These are phyloP conservation scores for Copidosoma floridanum DNA, from an alignment of 1,140 invertebrate genomes.

Conservation along the genomic window DNA sequence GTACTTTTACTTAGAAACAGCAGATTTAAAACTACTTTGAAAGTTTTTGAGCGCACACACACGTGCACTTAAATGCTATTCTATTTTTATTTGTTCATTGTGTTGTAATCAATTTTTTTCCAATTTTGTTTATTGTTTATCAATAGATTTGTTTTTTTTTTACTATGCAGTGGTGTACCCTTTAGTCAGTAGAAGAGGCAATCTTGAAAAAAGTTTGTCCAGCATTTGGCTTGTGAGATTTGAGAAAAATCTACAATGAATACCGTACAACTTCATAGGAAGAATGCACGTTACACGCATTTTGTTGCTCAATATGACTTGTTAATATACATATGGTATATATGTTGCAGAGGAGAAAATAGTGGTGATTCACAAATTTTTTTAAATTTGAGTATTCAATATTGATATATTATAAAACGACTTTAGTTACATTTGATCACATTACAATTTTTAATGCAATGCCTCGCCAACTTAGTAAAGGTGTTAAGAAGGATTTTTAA, in stretches of 20 bases:
- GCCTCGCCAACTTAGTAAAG: too few relatives aligned
- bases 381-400: too few relatives aligned
- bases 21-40: conserved; percentile 21
- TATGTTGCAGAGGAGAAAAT: neutral
- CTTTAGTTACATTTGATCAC: too few relatives aligned
- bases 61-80: too few relatives aligned
- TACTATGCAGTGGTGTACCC: neutral
- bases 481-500: too few relatives aligned
- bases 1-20: neutral
- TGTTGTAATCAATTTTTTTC: too few relatives aligned
- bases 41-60: conserved; percentile 21
- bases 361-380: conserved; percentile 10
- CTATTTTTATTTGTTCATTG: too few relatives aligned
- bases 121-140: too few relatives aligned
- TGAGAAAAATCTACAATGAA: neutral
- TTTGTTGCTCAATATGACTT: conserved; percentile 11
- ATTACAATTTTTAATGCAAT: too few relatives aligned
- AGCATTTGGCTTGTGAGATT: neutral
- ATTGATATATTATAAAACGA: too few relatives aligned
- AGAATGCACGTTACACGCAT: conserved; percentile 13
- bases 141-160: conserved; percentile 14
- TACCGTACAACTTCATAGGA: neutral
- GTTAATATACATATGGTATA: neutral
- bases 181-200: neutral
- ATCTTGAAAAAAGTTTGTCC: conserved; percentile 1